Percentiles rank a stretch among this genome's conserved stretches.
These are phyloP conservation scores for Neuroterus valhalla DNA, from an alignment of 1,140 invertebrate species.

Conservation along the genomic window DNA sequence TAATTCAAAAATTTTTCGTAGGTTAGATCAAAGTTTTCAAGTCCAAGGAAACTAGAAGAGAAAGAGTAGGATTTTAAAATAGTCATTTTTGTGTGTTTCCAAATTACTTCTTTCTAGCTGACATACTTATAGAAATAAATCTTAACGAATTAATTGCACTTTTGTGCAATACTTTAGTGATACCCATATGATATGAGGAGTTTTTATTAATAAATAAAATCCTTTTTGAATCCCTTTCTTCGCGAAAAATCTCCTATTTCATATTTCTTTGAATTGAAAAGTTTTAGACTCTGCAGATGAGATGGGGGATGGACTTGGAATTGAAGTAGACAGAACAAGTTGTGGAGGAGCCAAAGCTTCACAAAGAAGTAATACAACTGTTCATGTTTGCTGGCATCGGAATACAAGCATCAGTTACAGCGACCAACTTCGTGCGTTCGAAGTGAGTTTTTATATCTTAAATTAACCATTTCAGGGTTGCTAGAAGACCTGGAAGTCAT, in stretches of 20 bases:
- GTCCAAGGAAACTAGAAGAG: too few relatives aligned
- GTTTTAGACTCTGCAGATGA: constrained; percentile 84
- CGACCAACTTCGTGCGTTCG: constrained; percentile 88
- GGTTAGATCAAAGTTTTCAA: too few relatives aligned
- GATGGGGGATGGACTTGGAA: constrained; percentile 80
- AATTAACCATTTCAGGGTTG: not conserved
- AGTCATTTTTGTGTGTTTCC: too few relatives aligned
- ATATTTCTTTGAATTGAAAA: constrained; percentile 40
- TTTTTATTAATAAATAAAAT: too few relatives aligned
- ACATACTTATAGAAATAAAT: too few relatives aligned
- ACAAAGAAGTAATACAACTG: constrained; percentile 91
- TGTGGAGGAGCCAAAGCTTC: constrained; percentile 75
- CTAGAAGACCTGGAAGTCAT: too few relatives aligned
- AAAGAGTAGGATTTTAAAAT: too few relatives aligned
- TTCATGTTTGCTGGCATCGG: constrained; percentile 98
- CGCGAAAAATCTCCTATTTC: not conserved
- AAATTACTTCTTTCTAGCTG: too few relatives aligned
- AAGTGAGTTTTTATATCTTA: constrained; percentile 75
- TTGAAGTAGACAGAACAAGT: constrained; percentile 75
- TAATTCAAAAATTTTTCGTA: too few relatives aligned
- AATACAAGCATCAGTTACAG: constrained; percentile 89
- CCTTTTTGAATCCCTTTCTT: not conserved
- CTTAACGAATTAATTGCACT: too few relatives aligned
- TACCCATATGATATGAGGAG: too few relatives aligned
- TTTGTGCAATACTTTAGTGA: too few relatives aligned